Base-by-base conservation (phyloP, 2,797 vertebrate genomes). In the Pipistrellus kuhlii region DNA sequence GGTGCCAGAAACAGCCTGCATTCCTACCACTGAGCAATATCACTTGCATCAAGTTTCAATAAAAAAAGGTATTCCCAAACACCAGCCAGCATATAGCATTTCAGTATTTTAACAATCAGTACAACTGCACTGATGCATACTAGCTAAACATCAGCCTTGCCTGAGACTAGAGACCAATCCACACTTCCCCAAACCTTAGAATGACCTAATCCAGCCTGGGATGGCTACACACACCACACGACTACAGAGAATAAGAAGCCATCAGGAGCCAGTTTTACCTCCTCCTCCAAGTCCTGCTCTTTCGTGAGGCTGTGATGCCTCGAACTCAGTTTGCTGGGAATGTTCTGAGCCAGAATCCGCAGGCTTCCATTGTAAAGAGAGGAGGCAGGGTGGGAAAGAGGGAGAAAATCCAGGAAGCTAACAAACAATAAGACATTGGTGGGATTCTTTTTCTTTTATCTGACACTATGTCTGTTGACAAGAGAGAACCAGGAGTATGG, bases 401-500 rank as follows among this genome's bases (percentile, higher is more conserved):
- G 53, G 3, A 86, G 38, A 66, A 69, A 83, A 80, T 66, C 27
- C 9, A 11, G 66, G 32, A 85, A 5, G 89, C 32, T 38, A 75
- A 18, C 71, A 21, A 44, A 92, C 11, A 38, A 1, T 38, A 94
- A 53, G 41, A 90, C 95, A 86, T n/a, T 90, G 88, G 86, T 77
- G 32, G 30, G 23, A 89, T 87, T 32, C 71, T 17, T 38, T 72
- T 66, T 96, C 21, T 94, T 91, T 95, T 93, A 93, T 90, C 89
- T 85, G 85, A 85, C 93, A 85, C 27, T 27, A 81, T 6, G 27
- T 64, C 48, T 92, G 53, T 8, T 85, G 80, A 84, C 20, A 90
- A 44, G 68, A 93, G 85, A 95, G 92, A 94, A 41, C 69, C 35
- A 25, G 68, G 96, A 93, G 82, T 9, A n/a, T 95, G 95, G 13